Evolutionary conservation across 2,888 invertebrate genomes (phyloP), one percentile per base, ranked within the genome.

Genomic region (Lithophane semibrunnea): DNA sequence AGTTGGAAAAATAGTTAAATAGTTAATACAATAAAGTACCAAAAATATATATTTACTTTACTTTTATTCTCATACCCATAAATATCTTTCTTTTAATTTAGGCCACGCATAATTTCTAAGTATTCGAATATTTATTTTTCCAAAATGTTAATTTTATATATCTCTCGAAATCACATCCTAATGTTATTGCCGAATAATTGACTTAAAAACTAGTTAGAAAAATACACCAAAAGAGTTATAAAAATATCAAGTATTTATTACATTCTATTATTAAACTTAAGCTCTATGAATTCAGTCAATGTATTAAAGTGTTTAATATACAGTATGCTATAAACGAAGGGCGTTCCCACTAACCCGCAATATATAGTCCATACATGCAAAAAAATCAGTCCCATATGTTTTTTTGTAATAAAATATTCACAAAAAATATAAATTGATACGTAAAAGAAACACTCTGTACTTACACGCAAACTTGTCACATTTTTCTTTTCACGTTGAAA

Each of bases 161-260:
- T 73, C 75, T 80, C 81, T 86, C 75, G 77, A 91, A 92, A 94
- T 95, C 94, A 94, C 94, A 93, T 92, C 84, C 87, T 91, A 91
- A 87, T 86, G 56, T 94, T 95, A 95, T 95, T 95, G 94, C 95
- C 92, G 81, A 92, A 90, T 90, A 93, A 93, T 93, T 93, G 92
- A 92, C 94, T 93, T 93, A 93, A 42, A 47, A 88, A 67, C 90
- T 93, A 92, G 13, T 66, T 77, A 80, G 69, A 83, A 77, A 88
- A 88, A 86, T 84, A 90, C 72, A 79, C 82, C 80, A 87, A 90
- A 87, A 89, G 86, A 77, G 82, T 89, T 93, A 92, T 88, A 92
- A 93, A 94, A 93, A 94, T 93, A 93, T 90, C 78, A 82, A 70
- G 58, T 82, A 66, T 77, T 85, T 76, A 47, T 73, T 73, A 80